Percentiles rank a stretch among this genome's conserved stretches.
phyloP scores from a whole-genome alignment of 1,140 invertebrate species.

The Oreohelix idahoensis region DNA sequence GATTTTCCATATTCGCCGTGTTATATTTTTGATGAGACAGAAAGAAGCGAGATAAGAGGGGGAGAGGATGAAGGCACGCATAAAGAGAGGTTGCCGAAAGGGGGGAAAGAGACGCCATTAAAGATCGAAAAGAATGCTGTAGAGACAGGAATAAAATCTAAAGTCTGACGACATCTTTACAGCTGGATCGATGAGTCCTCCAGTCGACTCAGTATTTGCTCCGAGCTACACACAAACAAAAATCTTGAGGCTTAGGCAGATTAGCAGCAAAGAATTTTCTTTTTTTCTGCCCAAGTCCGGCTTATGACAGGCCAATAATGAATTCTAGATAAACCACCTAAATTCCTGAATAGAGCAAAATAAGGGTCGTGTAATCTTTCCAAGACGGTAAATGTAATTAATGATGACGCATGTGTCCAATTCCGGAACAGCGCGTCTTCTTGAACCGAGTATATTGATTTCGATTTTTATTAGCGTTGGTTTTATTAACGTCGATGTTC shows the following conservation, averaged over 20 bases:
- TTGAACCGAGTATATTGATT: not conserved
- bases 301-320: not conserved
- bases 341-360: not conserved
- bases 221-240: not conserved
- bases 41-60: no score
- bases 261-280: not conserved
- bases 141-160: not conserved
- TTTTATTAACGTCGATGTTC: not conserved
- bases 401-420: constrained; percentile 5
- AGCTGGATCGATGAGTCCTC: not conserved
- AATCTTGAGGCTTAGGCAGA: not conserved
- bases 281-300: not conserved
- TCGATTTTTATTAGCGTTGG: not conserved
- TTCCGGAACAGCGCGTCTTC: not conserved
- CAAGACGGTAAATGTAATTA: not conserved
- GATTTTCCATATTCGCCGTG: no score
- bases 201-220: not conserved
- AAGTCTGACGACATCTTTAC: not conserved
- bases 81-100: no score
- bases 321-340: not conserved
- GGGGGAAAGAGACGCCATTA: not conserved
- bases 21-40: no score
- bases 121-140: not conserved
- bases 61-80: no score
- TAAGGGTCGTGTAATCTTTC: not conserved